Evolutionary conservation across 2,797 vertebrate genomes (phyloP).

Genomic region (Cuculus canorus): DNA sequence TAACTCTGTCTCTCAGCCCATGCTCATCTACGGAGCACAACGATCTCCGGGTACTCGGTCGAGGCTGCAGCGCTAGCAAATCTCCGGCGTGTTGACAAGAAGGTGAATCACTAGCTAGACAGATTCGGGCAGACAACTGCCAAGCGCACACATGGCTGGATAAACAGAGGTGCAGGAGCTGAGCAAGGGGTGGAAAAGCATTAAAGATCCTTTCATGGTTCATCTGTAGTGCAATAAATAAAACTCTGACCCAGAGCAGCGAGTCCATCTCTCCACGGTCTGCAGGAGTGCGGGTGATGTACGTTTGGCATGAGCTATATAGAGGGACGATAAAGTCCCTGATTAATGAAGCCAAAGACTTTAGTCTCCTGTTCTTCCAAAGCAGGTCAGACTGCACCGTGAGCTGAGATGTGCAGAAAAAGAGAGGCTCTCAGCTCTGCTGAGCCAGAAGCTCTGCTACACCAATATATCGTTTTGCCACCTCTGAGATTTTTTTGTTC

Average conservation of each 20-base stretch:
- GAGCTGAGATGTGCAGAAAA: not conserved
- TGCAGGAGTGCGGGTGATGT: not conserved
- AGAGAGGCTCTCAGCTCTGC: not conserved
- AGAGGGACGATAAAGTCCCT: not conserved
- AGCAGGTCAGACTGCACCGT: not conserved
- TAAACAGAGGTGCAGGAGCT: not conserved
- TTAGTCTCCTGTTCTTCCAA: not conserved
- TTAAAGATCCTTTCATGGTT: not conserved
- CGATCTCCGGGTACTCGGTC: not conserved
- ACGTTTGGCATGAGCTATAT: not conserved
- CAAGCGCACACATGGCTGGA: not conserved
- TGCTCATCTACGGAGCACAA: not conserved
- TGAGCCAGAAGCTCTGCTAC: not conserved
- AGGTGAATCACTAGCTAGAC: not conserved
- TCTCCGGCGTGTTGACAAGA: not conserved
- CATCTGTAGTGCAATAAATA: not conserved
- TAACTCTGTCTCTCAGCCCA: not conserved
- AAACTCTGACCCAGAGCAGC: not conserved
- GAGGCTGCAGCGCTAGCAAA: not conserved
- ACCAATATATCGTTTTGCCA: not conserved
- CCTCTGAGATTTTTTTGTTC: not conserved
- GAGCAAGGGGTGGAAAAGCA: not conserved
- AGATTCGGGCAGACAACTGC: constrained; percentile 6
- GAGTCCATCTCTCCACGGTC: not conserved
- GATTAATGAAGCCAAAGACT: not conserved